Conservation (phyloP, 2,888 invertebrate species). For the Dyspetes luteomarginatus region DNA sequence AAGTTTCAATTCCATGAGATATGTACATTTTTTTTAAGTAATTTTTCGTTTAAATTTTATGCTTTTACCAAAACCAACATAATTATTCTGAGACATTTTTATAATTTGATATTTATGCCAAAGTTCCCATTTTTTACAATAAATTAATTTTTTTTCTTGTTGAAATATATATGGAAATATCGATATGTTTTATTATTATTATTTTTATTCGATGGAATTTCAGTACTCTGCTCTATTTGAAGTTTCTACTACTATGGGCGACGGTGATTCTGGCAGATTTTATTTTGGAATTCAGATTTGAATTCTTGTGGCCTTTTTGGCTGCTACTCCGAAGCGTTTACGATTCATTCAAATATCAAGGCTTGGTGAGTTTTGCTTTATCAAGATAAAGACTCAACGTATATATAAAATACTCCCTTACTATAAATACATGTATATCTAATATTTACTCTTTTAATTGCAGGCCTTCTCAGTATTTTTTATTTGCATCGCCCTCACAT, state of each 20-base stretch:
- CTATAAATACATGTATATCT: background rate
- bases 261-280: slow-evolving; percentile 97
- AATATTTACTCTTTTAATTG: slow-evolving; percentile 76
- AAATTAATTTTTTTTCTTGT: background rate
- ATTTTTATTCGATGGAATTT: slow-evolving; percentile 82
- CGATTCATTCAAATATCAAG: slow-evolving; percentile 99
- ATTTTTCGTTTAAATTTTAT: too few relatives aligned
- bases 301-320: slow-evolving; percentile 99
- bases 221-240: slow-evolving; percentile 97
- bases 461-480: slow-evolving; percentile 99
- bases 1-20: too few relatives aligned
- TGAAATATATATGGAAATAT: background rate
- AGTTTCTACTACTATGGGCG: slow-evolving; percentile 97
- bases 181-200: background rate
- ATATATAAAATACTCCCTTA: background rate
- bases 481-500: slow-evolving; percentile 98
- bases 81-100: too few relatives aligned
- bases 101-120: too few relatives aligned
- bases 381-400: background rate
- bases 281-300: slow-evolving; percentile 98
- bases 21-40: too few relatives aligned
- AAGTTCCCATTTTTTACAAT: background rate
- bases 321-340: slow-evolving; percentile 97
- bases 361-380: slow-evolving; percentile 89
- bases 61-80: too few relatives aligned